Evolutionary conservation across 2,888 invertebrate genomes (phyloP).

Genomic region (Coecobrya sp.): DNA sequence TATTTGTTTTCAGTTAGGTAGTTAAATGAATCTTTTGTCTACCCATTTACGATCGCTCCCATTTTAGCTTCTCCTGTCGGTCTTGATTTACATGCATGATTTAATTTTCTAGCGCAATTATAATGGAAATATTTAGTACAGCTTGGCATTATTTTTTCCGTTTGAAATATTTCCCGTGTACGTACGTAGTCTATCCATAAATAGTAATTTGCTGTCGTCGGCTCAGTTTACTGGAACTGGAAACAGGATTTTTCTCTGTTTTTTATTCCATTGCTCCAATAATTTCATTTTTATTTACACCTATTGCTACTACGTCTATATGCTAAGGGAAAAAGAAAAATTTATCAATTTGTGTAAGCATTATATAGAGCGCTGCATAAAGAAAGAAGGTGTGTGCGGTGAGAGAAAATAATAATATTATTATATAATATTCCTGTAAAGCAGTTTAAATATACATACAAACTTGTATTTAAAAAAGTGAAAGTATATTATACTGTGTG

Average conservation of each 20-base stretch:
- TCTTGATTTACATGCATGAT: not conserved
- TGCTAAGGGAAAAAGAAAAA: slow-evolving; percentile 17
- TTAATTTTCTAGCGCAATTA: no score
- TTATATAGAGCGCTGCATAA: not conserved
- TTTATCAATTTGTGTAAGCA: not conserved
- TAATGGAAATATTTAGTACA: no score
- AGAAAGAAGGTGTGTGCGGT: not conserved
- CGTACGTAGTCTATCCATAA: not conserved
- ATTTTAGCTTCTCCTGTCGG: slow-evolving; percentile 67
- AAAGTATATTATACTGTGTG: slow-evolving; percentile 50
- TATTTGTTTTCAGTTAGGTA: not conserved
- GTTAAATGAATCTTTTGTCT: not conserved
- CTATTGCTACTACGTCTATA: slow-evolving; percentile 53
- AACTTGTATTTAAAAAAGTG: slow-evolving; percentile 35
- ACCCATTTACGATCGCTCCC: slow-evolving; percentile 18
- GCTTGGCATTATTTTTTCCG: slow-evolving; percentile 1
- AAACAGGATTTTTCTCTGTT: slow-evolving; percentile 18
- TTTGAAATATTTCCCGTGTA: not conserved
- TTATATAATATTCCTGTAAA: slow-evolving; percentile 33
- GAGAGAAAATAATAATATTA: not conserved
- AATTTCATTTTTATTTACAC: not conserved
- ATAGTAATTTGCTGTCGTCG: not conserved
- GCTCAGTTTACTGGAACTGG: slow-evolving; percentile 24
- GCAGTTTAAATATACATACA: slow-evolving; percentile 56
- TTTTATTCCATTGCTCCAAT: not conserved